Evolutionary conservation across 2,888 invertebrate genomes (phyloP).

Genomic region (Cheilosia scutellata): DNA sequence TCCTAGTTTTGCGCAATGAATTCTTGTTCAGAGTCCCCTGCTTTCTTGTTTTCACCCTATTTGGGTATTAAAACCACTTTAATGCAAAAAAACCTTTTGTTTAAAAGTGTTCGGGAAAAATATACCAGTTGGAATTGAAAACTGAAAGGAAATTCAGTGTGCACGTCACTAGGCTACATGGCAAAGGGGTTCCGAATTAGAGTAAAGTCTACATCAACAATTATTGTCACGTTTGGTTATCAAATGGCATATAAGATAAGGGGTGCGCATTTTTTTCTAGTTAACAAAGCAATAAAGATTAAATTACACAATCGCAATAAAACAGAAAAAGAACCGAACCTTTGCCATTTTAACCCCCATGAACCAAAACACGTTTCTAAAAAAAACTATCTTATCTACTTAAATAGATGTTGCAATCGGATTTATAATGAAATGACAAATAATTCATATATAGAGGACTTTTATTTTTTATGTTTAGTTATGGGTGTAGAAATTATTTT

Average conservation of each 20-base stretch:
- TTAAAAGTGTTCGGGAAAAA: constrained; percentile 15
- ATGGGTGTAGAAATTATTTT: too few species aligned
- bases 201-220: constrained; percentile 50
- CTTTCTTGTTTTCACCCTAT: constrained; percentile 56
- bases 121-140: background rate
- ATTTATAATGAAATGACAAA: too few species aligned
- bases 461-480: too few species aligned
- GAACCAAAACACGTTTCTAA: background rate
- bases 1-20: constrained; percentile 12
- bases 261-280: constrained; percentile 9
- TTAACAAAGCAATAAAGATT: background rate
- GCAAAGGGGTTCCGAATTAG: constrained; percentile 6
- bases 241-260: constrained; percentile 29
- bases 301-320: background rate
- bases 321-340: background rate
- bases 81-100: constrained; percentile 26
- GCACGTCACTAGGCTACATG: constrained; percentile 1
- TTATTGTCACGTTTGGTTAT: constrained; percentile 53
- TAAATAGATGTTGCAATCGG: too few species aligned
- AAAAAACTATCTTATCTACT: too few species aligned
- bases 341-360: constrained; percentile 8
- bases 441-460: too few species aligned
- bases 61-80: constrained; percentile 59
- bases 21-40: constrained; percentile 14
- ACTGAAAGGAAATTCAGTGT: constrained; percentile 2